phyloP scores from a whole-genome alignment of 2,797 vertebrate species.

The Sciaenops ocellatus region DNA sequence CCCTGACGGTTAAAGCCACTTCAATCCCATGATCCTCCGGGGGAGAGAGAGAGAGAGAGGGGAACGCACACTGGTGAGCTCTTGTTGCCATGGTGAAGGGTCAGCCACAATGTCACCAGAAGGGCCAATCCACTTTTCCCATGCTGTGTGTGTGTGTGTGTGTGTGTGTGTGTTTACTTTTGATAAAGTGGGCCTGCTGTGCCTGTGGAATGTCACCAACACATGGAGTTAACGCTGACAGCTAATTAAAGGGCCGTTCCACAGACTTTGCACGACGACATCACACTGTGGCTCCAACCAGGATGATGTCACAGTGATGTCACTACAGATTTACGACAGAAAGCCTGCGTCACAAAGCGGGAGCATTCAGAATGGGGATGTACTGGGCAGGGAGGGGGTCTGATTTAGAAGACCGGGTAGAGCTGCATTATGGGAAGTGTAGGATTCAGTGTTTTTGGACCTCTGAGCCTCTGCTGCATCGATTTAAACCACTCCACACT shows the following conservation, averaged over 20 bases:
- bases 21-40: constrained; percentile 78
- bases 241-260: constrained; percentile 39
- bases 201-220: constrained; percentile 8
- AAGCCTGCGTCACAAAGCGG: neutral
- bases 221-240: neutral
- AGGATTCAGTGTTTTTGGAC: neutral
- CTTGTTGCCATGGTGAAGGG: constrained; percentile 76
- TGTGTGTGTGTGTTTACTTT: constrained; percentile 48
- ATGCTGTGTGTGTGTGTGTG: constrained; percentile 37
- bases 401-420: neutral
- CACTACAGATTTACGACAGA: neutral
- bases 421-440: constrained; percentile 8
- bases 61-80: constrained; percentile 16
- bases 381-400: too few relatives aligned
- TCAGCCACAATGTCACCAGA: constrained; percentile 69
- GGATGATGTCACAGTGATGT: neutral
- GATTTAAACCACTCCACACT: too few relatives aligned
- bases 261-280: neutral
- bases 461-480: neutral
- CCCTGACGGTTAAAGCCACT: constrained; percentile 63
- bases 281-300: neutral
- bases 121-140: constrained; percentile 57
- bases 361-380: too few relatives aligned
- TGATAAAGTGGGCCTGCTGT: constrained; percentile 38
- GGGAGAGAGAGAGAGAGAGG: constrained; percentile 21